Conservation (phyloP, 2,888 invertebrate genomes). For the Eupeodes latifasciatus region DNA sequence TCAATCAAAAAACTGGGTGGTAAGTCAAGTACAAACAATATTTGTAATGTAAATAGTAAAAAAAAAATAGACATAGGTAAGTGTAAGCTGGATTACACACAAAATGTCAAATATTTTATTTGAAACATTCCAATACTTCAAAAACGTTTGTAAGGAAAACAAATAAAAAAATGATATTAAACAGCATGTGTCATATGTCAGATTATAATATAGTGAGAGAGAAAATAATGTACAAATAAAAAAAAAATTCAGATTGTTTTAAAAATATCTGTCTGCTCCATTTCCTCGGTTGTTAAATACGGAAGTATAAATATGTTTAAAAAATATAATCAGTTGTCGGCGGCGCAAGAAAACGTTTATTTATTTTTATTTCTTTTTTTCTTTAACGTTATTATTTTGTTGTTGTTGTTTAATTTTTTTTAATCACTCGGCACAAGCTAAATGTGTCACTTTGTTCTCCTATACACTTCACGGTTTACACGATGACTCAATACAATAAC, state of each 20-base stretch:
- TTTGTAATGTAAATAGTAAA: not conserved
- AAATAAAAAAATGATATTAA: not conserved
- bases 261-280: constrained; percentile 50
- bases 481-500: constrained; percentile 53
- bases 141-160: not conserved
- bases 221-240: not conserved
- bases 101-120: not conserved
- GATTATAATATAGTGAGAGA: constrained; percentile 1
- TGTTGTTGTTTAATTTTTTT: not conserved
- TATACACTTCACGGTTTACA: constrained; percentile 7
- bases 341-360: constrained; percentile 21
- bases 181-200: constrained; percentile 37
- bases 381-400: not conserved
- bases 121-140: not conserved
- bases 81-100: not conserved
- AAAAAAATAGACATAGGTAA: not conserved
- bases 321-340: constrained; percentile 34
- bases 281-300: constrained; percentile 54
- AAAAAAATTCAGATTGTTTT: constrained; percentile 29
- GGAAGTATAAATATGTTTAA: constrained; percentile 55
- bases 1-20: not conserved
- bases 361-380: not conserved
- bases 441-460: constrained; percentile 53
- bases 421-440: constrained; percentile 12
- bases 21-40: not conserved